phyloP scores from a whole-genome alignment of 2,888 invertebrate genomes.

The Galerucella pusilla region DNA sequence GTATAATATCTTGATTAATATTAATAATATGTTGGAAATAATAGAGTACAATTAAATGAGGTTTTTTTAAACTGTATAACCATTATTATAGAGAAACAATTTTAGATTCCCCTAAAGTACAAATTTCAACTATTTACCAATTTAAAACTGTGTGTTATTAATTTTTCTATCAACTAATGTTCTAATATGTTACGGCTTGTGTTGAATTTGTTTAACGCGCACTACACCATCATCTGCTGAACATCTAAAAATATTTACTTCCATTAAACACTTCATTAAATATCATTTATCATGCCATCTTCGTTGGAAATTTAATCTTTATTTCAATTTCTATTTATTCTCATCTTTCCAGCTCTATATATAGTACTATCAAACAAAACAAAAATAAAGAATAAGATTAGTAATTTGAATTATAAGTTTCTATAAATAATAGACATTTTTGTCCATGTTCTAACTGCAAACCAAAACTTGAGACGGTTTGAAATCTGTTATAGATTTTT shows the following conservation, averaged over 20 bases:
- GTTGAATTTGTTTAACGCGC: neutral
- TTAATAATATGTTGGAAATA: neutral
- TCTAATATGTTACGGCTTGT: neutral
- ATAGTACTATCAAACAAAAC: neutral
- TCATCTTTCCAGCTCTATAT: constrained; percentile 21
- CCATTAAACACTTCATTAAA: constrained; percentile 30
- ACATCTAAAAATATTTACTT: constrained; percentile 26
- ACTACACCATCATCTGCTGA: constrained; percentile 12
- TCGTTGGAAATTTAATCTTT: constrained; percentile 26
- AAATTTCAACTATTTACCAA: too few relatives aligned
- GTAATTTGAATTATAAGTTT: neutral
- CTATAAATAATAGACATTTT: neutral
- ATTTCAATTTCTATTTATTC: constrained; percentile 29
- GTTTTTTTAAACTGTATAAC: too few relatives aligned
- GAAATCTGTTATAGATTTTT: neutral
- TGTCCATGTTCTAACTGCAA: too few relatives aligned
- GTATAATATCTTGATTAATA: constrained; percentile 4
- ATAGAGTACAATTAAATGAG: neutral
- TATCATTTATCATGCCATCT: constrained; percentile 29
- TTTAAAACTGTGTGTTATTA: neutral
- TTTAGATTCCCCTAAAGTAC: too few relatives aligned
- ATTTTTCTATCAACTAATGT: neutral
- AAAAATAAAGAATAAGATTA: neutral
- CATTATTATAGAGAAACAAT: too few relatives aligned
- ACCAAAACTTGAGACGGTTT: neutral